phyloP scores from a whole-genome alignment of 2,113 vertebrate species.

The Neodon shergylaensis region DNA sequence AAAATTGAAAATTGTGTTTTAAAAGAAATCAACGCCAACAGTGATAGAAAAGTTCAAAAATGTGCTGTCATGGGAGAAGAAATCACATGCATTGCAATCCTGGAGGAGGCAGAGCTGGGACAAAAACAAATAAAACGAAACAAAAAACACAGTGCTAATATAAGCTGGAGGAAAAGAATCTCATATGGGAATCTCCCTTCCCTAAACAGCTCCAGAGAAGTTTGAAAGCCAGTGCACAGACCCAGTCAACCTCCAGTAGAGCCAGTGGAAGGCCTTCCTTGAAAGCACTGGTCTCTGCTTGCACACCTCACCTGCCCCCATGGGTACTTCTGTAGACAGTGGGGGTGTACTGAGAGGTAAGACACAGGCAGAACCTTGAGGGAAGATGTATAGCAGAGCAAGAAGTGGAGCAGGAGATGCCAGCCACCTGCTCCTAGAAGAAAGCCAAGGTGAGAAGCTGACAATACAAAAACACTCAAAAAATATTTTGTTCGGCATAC shows the following conservation, averaged over 20 bases:
- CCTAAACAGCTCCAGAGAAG: background rate
- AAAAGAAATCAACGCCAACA: constrained; percentile 5
- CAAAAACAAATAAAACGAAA: background rate
- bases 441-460: background rate
- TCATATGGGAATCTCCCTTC: background rate
- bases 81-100: background rate
- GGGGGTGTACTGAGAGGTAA: too few species aligned
- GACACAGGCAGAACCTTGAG: background rate
- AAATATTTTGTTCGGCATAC: background rate
- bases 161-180: background rate
- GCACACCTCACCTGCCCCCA: background rate
- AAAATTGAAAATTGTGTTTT: constrained; percentile 27
- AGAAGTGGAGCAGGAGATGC: background rate
- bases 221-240: background rate
- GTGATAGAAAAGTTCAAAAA: background rate
- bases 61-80: background rate
- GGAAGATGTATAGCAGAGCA: background rate
- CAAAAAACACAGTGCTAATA: background rate
- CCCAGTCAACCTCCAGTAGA: background rate
- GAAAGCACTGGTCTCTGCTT: background rate
- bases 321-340: background rate
- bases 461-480: background rate
- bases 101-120: background rate
- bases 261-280: background rate
- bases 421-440: background rate